Percentiles rank a stretch among this genome's conserved stretches.
phyloP scores from a whole-genome alignment of 2,797 vertebrate genomes.

The Dendrocincla fuliginosa region DNA sequence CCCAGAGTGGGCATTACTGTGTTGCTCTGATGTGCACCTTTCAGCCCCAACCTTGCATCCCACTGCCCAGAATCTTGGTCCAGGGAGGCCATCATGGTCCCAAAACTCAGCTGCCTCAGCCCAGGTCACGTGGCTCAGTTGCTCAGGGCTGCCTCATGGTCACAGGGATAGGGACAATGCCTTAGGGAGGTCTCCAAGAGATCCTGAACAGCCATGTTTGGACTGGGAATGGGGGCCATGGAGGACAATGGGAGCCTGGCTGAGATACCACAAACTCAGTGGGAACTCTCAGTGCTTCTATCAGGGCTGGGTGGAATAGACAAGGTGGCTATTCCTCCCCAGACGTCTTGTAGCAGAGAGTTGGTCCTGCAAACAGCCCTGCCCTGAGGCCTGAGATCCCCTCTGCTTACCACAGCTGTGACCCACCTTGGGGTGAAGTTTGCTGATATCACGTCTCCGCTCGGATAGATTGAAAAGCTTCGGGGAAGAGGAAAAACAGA shows the following conservation, averaged over 20 bases:
- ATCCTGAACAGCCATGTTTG: not conserved
- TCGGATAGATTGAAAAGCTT: constrained; percentile 98
- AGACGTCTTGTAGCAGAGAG: not conserved
- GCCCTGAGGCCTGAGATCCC: not conserved
- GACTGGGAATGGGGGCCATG: not conserved
- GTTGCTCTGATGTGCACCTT: accelerated
- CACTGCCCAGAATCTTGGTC: not conserved
- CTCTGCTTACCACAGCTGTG: not conserved
- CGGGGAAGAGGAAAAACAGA: constrained; percentile 4
- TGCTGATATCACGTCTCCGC: constrained; percentile 88
- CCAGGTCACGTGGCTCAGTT: not conserved
- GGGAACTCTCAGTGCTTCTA: not conserved
- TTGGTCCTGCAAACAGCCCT: not conserved
- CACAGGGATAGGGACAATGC: not conserved
- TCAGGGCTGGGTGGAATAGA: not conserved
- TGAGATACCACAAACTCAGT: not conserved
- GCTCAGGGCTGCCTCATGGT: not conserved
- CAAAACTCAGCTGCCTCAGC: not conserved
- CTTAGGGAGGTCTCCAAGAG: not conserved
- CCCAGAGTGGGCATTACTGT: accelerated
- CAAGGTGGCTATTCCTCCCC: not conserved
- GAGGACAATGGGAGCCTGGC: not conserved
- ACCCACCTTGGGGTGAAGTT: constrained; percentile 92
- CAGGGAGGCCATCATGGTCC: accelerated
- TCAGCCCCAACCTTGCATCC: not conserved